A percentile compares a stretch with the other conserved stretches of the same genome.
Conservation (phyloP, 1,140 invertebrate genomes). For the Sycophila sp. region DNA sequence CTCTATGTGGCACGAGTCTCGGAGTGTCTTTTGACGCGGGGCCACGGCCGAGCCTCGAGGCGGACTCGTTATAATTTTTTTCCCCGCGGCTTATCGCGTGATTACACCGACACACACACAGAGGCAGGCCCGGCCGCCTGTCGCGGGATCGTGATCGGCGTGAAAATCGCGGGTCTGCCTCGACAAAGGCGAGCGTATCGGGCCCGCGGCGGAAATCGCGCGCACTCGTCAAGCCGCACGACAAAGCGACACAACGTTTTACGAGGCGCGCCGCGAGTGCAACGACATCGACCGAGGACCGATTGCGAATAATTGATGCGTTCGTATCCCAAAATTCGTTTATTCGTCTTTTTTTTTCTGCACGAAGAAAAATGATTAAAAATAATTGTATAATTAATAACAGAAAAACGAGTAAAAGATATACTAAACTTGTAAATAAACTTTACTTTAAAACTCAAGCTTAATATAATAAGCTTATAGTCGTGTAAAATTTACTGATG, state of each 20-base stretch:
- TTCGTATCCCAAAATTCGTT: no score
- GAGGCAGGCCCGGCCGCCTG: not conserved
- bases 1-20: not conserved
- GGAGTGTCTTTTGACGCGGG: not conserved
- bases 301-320: slow-evolving; percentile 10
- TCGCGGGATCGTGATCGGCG: slow-evolving; percentile 21
- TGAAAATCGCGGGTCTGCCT: slow-evolving; percentile 27
- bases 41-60: not conserved
- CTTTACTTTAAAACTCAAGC: no score
- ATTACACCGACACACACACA: not conserved
- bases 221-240: not conserved
- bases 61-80: slow-evolving; percentile 20
- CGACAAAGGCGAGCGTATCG: no score
- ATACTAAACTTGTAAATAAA: no score
- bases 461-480: no score
- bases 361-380: not conserved
- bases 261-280: not conserved
- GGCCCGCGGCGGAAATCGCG: slow-evolving; percentile 11
- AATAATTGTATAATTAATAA: slow-evolving; percentile 1
- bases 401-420: no score
- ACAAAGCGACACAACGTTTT: not conserved
- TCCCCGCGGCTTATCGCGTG: not conserved
- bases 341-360: no score
- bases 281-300: slow-evolving; percentile 6
- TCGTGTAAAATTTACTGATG: no score